Conservation (phyloP, 1,140 invertebrate species). For the Habropoda laboriosa region DNA sequence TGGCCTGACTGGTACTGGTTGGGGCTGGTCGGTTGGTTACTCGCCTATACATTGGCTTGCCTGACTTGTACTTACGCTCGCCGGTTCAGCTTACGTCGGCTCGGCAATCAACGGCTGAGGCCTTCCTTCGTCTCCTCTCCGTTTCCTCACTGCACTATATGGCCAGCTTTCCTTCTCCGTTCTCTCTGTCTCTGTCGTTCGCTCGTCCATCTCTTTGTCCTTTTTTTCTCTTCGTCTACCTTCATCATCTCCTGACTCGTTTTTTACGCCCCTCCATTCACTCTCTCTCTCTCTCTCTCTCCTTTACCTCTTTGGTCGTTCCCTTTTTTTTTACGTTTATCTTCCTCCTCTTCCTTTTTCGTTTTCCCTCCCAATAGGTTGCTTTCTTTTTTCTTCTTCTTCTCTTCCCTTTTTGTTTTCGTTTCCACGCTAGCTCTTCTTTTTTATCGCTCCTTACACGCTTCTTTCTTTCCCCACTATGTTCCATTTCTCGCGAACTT, state of each 20-base stretch:
- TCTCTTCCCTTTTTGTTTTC: background rate
- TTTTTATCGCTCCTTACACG: no score
- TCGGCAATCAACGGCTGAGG: slow-evolving; percentile 40
- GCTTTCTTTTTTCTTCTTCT: background rate
- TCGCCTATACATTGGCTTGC: slow-evolving; percentile 49
- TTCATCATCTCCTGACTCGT: background rate
- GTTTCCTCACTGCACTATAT: background rate
- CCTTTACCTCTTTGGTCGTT: background rate
- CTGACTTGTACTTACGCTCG: slow-evolving; percentile 38
- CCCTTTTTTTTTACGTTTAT: no score
- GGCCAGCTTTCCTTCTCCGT: background rate
- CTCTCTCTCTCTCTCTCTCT: background rate
- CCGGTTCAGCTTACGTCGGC: slow-evolving; percentile 12
- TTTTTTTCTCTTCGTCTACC: slow-evolving; percentile 1
- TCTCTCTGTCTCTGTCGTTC: background rate
- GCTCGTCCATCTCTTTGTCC: no score
- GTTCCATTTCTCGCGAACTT: background rate
- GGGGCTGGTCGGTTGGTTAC: slow-evolving; percentile 46
- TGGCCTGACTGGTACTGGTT: slow-evolving; percentile 58
- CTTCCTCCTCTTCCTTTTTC: background rate
- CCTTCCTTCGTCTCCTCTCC: slow-evolving; percentile 13
- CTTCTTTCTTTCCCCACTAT: background rate
- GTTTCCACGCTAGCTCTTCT: background rate
- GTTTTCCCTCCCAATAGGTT: background rate
- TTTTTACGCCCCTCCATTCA: background rate